Conservation (phyloP, 2,797 vertebrate genomes). For the Tadarida brasiliensis region DNA sequence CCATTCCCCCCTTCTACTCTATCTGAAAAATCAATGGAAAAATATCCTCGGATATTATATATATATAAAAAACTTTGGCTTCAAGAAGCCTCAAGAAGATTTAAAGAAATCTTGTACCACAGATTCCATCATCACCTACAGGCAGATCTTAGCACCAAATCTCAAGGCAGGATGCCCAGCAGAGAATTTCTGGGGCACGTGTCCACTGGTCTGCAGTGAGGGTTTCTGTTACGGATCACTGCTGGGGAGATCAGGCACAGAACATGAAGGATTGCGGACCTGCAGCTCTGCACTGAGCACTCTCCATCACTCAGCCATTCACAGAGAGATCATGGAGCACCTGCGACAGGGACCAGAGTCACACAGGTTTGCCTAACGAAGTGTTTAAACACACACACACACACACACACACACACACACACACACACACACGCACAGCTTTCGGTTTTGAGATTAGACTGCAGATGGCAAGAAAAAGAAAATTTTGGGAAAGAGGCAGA, state of each 20-base stretch:
- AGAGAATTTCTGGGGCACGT: neutral
- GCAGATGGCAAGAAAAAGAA: neutral
- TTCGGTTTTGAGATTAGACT: neutral
- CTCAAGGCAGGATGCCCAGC: neutral
- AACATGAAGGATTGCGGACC: neutral
- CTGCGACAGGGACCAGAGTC: neutral
- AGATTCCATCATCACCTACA: neutral
- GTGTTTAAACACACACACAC: neutral
- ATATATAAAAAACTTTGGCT: neutral
- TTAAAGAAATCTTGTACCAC: neutral
- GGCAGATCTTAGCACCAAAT: neutral
- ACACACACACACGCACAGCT: neutral
- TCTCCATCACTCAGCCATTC: neutral
- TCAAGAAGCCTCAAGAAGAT: neutral
- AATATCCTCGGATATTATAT: no score
- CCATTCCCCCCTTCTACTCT: no score
- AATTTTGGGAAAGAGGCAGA: constrained; percentile 8
- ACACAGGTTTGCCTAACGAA: neutral
- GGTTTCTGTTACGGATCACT: neutral
- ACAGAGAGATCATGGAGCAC: no score
- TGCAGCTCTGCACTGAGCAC: neutral
- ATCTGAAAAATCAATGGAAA: no score
- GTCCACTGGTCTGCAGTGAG: neutral
- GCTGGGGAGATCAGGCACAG: neutral
- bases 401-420: neutral